Conservation (phyloP, 2,888 invertebrate genomes). For the Drosophila antonietae region DNA sequence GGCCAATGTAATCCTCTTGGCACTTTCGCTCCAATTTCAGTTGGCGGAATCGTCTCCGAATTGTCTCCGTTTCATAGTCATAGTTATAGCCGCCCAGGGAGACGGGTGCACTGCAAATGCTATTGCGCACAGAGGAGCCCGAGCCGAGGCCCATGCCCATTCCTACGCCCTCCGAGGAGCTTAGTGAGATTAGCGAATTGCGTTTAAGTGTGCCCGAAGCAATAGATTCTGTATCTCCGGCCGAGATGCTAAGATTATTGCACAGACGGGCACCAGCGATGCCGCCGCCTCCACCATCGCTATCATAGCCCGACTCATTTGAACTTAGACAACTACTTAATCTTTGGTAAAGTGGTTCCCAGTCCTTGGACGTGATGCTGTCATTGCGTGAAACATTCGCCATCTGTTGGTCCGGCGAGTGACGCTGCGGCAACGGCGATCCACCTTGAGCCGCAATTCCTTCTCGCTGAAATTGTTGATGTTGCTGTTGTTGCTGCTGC, state of each 20-base stretch:
- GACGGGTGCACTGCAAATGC: conserved; percentile 83
- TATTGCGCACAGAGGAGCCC: conserved; percentile 55
- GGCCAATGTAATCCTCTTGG: conserved; percentile 89
- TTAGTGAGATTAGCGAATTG: conserved; percentile 82
- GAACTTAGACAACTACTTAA: conserved; percentile 91
- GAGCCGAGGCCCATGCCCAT: conserved; percentile 55
- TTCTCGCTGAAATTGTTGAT: conserved; percentile 53
- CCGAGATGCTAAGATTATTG: conserved; percentile 83
- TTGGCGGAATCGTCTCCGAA: conserved; percentile 87
- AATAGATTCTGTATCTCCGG: conserved; percentile 84
- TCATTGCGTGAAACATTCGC: conserved; percentile 85
- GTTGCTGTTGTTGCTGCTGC: conserved; percentile 33
- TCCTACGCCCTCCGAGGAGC: conserved; percentile 81
- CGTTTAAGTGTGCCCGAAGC: conserved; percentile 82
- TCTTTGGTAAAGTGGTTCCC: conserved; percentile 87
- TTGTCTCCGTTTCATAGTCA: conserved; percentile 86
- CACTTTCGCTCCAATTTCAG: conserved; percentile 88
- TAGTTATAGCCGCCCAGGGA: conserved; percentile 84
- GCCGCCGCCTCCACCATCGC: conserved; percentile 89
- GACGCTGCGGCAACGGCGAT: conserved; percentile 74
- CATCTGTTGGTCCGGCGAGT: conserved; percentile 82
- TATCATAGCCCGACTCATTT: conserved; percentile 93
- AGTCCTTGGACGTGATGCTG: conserved; percentile 86
- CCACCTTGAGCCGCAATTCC: conserved; percentile 12
- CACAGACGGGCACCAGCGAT: conserved; percentile 75